Evolutionary conservation across 2,113 vertebrate genomes (phyloP).

Genomic region (Cynopterus brachyotis): DNA sequence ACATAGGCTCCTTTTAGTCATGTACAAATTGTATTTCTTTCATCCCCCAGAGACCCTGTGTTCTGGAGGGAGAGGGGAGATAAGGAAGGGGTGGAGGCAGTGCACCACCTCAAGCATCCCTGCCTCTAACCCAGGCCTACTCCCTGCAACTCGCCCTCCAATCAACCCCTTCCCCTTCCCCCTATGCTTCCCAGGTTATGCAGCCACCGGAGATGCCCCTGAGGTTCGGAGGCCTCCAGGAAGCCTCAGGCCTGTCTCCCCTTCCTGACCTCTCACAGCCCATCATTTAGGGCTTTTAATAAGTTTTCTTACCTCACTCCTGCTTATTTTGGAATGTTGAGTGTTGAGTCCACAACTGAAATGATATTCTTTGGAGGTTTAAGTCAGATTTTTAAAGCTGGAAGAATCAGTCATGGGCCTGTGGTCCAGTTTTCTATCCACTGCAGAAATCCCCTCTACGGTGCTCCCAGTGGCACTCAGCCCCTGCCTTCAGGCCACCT

Average conservation of each 20-base stretch:
- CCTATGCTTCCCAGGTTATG: background rate
- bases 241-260: background rate
- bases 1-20: fast-evolving
- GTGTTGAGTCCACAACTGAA: background rate
- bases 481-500: background rate
- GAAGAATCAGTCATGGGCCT: background rate
- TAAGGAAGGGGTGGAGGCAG: background rate
- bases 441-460: background rate
- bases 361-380: background rate
- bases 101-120: fast-evolving
- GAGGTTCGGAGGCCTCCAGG: background rate
- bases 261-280: background rate
- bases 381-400: background rate
- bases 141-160: background rate
- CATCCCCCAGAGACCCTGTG: background rate
- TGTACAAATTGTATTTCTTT: background rate
- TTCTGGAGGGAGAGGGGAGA: background rate
- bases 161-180: fast-evolving
- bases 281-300: background rate
- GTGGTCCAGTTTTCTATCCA: background rate
- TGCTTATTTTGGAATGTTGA: background rate
- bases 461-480: background rate
- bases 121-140: background rate
- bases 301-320: background rate
- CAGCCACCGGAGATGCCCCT: background rate